A percentile compares a stretch with the other conserved stretches of the same genome.
phyloP scores from a whole-genome alignment of 2,797 vertebrate species.

The Leucoraja ocellata region DNA sequence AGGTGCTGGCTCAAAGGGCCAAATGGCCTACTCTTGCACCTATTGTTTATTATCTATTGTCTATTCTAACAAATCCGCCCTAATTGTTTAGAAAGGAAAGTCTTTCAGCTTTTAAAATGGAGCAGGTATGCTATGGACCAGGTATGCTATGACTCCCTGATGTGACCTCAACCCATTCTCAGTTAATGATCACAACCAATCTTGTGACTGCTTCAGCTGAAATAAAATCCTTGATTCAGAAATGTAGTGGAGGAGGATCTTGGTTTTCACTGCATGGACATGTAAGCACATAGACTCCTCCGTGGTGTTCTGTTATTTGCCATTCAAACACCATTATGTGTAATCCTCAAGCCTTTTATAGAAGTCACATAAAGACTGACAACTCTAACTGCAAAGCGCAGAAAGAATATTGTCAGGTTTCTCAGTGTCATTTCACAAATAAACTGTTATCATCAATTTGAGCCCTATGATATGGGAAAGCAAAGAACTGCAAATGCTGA shows the following conservation, averaged over 20 bases:
- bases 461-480: too few species aligned
- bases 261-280: neutral
- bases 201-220: neutral
- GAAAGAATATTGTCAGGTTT: too few species aligned
- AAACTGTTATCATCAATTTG: too few species aligned
- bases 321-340: neutral
- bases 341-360: neutral
- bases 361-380: too few species aligned
- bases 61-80: neutral
- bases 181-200: neutral
- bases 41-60: too few species aligned
- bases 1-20: too few species aligned
- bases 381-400: too few species aligned
- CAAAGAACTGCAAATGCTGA: too few species aligned
- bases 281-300: neutral
- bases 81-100: neutral
- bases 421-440: too few species aligned
- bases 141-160: neutral
- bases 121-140: neutral
- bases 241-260: neutral
- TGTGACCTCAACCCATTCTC: neutral
- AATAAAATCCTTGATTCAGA: neutral
- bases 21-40: too few species aligned
- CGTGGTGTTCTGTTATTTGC: neutral
- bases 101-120: neutral